phyloP scores from a whole-genome alignment of 2,888 invertebrate genomes.

The Amiota communis region DNA sequence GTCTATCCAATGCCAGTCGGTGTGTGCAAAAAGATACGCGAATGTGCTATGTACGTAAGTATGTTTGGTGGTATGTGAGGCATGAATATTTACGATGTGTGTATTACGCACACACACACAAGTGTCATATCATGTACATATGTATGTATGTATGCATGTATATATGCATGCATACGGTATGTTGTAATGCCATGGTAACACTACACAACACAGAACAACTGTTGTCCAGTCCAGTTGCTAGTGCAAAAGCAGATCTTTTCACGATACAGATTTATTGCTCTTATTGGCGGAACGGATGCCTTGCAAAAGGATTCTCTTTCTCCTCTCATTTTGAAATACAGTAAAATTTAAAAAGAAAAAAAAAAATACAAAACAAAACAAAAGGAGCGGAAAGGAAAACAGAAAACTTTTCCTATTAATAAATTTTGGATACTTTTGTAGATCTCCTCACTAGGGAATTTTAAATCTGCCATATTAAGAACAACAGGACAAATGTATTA shows the following conservation, averaged over 20 bases:
- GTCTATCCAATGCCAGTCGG: neutral
- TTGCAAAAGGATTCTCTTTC: too few species aligned
- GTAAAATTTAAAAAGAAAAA: too few species aligned
- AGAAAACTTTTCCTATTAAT: too few species aligned
- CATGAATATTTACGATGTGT: conserved; percentile 19
- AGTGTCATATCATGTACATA: neutral
- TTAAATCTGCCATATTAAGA: too few species aligned
- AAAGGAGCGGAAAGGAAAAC: too few species aligned
- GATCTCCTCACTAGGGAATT: too few species aligned
- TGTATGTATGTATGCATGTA: neutral
- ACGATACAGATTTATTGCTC: conserved; percentile 4
- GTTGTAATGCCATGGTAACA: neutral
- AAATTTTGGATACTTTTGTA: too few species aligned
- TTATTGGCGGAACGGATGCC: neutral
- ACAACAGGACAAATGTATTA: too few species aligned
- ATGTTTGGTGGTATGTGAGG: neutral
- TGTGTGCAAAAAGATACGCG: neutral
- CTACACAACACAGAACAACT: neutral
- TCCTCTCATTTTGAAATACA: too few species aligned
- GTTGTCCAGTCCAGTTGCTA: too few species aligned
- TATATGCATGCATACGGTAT: neutral
- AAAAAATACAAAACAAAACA: too few species aligned
- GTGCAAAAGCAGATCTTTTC: neutral
- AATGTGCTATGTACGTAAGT: conserved; percentile 4
- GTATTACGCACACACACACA: neutral